These are phyloP conservation scores for Caloenas nicobarica DNA, from an alignment of 2,113 vertebrate species.

Conservation along the genomic window DNA sequence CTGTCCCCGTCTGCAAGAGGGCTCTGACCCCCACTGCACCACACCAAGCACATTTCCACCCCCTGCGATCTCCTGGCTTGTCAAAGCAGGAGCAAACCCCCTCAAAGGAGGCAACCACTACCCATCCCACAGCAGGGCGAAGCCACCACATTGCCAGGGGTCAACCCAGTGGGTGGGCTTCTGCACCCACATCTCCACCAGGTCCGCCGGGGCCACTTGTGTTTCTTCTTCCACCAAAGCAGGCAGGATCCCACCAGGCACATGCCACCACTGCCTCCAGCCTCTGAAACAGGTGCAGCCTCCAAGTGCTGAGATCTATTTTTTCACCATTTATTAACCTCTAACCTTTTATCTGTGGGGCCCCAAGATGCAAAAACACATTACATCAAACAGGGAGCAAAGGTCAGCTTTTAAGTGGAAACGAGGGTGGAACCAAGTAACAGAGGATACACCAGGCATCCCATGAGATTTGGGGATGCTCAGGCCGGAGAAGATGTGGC, in stretches of 20 bases:
- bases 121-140: background rate
- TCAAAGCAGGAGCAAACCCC: background rate
- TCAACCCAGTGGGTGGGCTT: background rate
- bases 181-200: rapidly evolving
- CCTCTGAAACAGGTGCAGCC: slow-evolving; percentile 67
- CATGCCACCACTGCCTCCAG: rapidly evolving
- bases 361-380: slow-evolving; percentile 15
- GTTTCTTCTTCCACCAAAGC: background rate
- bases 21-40: rapidly evolving
- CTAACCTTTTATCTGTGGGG: slow-evolving; percentile 47
- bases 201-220: rapidly evolving
- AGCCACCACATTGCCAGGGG: rapidly evolving
- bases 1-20: background rate
- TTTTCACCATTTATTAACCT: slow-evolving; percentile 56
- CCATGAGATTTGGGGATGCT: background rate
- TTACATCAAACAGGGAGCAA: slow-evolving; percentile 1
- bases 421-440: background rate
- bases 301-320: background rate
- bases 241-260: background rate
- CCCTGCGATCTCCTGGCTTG: background rate
- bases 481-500: background rate
- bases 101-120: background rate
- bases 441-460: background rate
- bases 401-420: slow-evolving; percentile 44
- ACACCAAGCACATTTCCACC: rapidly evolving